phyloP scores from a whole-genome alignment of 2,888 invertebrate genomes.

The Sesia bembeciformis region DNA sequence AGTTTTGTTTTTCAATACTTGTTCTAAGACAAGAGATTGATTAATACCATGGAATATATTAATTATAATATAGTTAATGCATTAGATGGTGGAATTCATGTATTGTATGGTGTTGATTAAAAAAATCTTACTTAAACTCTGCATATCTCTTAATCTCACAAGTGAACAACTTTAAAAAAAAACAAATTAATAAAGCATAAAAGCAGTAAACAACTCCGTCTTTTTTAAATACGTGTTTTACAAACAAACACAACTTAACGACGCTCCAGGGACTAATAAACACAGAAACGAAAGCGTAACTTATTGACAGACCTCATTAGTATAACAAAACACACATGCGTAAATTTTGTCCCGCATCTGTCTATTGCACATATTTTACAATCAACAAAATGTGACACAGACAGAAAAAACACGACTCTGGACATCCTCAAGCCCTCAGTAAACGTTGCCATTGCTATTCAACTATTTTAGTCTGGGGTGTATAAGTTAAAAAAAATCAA shows the following conservation, averaged over 20 bases:
- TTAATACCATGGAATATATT: no score
- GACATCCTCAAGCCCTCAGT: slow-evolving; percentile 32
- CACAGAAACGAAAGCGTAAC: slow-evolving; percentile 43
- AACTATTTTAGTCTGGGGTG: slow-evolving; percentile 36
- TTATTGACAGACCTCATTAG: slow-evolving; percentile 66
- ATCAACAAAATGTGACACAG: slow-evolving; percentile 26
- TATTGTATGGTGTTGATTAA: no score
- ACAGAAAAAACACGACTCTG: slow-evolving; percentile 35
- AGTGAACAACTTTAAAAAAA: no score
- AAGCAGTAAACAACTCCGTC: neutral
- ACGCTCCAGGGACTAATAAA: slow-evolving; percentile 41
- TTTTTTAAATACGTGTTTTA: slow-evolving; percentile 23
- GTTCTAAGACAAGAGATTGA: no score
- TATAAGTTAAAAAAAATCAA: slow-evolving; percentile 21
- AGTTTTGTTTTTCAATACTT: no score
- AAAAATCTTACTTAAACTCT: no score
- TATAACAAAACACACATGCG: slow-evolving; percentile 68
- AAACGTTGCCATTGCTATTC: slow-evolving; percentile 28
- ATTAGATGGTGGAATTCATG: no score
- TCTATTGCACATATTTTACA: slow-evolving; percentile 40
- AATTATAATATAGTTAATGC: no score
- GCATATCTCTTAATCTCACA: no score
- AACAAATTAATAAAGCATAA: neutral
- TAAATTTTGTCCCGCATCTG: slow-evolving; percentile 51
- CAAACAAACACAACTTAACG: slow-evolving; percentile 38